Evolutionary conservation across 2,888 invertebrate genomes (phyloP), one percentile per base, ranked within the genome.

Genomic region (Blastobasis lacticolella): DNA sequence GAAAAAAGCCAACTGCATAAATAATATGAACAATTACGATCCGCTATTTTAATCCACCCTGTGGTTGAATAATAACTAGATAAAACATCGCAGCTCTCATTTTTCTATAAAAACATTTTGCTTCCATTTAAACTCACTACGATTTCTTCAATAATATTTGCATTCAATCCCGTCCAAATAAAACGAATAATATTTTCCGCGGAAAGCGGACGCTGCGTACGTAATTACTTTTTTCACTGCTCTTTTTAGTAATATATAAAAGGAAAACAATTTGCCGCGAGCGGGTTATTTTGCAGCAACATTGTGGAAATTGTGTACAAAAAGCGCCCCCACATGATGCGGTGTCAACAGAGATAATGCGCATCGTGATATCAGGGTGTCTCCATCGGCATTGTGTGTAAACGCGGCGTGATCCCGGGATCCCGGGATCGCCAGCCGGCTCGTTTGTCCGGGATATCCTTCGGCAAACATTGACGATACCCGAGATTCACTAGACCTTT

Each of bases 391-490:
- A 80, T 84, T 85, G 82, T 48, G 45, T 49, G 40, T 46, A 49
- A 47, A 50, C 36, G 38, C 44, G 51, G 50, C 51, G 53, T 50
- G 47, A 52, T 43, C 45, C 76, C 76, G 65, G 79, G 81, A 83
- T 83, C 83, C 78, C 71, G 72, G 74, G 77, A 77, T 81, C 74
- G 73, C 68, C 70, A 71, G 67, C 62, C 68, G 71, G 69, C 80
- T 84, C 82, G 84, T 85, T 86, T 86, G 85, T 86, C 81, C 79
- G 78, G 79, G 74, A 81, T 81, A 81, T 82, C 82, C 86, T 77
- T 81, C 73, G 75, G 82, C 81, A 87, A 86, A 86, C 85, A 84
- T 77, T 78, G 77, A 69, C 80, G 74, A 73, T 78, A 79, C 76
- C 81, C 81, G 77, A 79, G 78, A 82, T 84, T 81, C 81, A 79